These are phyloP conservation scores for Aleadryas rufinucha DNA, from an alignment of 2,113 vertebrate species.

Conservation along the genomic window DNA sequence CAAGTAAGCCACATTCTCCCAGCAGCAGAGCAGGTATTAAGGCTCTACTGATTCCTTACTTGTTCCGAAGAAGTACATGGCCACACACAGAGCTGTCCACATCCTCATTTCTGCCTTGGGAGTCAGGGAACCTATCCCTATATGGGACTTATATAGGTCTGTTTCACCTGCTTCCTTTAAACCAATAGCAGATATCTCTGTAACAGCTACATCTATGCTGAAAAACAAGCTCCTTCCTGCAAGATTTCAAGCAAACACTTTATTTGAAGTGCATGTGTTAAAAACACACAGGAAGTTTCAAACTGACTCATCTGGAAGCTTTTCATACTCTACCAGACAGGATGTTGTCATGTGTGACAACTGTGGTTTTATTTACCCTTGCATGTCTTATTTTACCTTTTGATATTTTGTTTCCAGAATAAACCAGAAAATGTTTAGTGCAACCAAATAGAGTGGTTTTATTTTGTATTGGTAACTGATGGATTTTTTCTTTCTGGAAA, in stretches of 20 bases:
- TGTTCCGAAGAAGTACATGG: conserved; percentile 23
- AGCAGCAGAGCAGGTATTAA: background rate
- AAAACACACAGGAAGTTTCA: background rate
- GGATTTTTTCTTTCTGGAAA: background rate
- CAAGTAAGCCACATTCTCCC: background rate
- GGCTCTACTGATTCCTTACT: background rate
- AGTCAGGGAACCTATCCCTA: background rate
- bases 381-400: background rate
- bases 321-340: background rate
- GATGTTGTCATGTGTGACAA: background rate
- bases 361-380: background rate
- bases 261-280: background rate
- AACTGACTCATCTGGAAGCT: background rate
- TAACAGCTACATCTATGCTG: background rate
- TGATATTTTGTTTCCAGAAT: background rate
- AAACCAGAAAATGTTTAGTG: background rate
- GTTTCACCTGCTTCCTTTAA: background rate
- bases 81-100: background rate
- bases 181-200: background rate
- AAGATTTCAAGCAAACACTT: background rate
- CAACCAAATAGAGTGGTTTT: background rate
- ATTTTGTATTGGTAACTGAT: background rate
- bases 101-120: background rate
- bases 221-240: background rate
- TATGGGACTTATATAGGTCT: background rate